Percentiles rank a stretch among this genome's conserved stretches.
phyloP scores from a whole-genome alignment of 2,797 vertebrate genomes.

The Rachycentron canadum region DNA sequence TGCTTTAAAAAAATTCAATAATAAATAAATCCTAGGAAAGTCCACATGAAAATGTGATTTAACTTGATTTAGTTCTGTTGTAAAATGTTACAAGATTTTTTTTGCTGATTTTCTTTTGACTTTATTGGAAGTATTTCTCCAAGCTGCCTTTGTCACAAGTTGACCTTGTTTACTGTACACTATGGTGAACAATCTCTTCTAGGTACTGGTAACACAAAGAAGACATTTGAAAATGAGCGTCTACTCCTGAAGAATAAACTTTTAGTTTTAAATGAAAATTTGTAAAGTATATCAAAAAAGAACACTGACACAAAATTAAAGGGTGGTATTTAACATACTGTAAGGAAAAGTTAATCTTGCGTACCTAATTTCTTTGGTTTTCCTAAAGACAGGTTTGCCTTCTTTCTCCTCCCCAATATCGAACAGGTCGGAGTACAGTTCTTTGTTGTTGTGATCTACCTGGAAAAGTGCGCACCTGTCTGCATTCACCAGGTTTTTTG shows the following conservation, averaged over 20 bases:
- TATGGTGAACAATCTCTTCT: not conserved
- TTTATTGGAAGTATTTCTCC: not conserved
- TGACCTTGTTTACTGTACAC: not conserved
- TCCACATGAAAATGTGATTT: not conserved
- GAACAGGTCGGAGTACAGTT: slow-evolving; percentile 98
- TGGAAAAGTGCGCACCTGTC: slow-evolving; percentile 99
- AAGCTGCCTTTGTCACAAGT: slow-evolving; percentile 7
- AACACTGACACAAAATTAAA: not conserved
- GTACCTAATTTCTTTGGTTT: slow-evolving; percentile 99
- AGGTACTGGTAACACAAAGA: not conserved
- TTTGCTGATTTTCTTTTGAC: not conserved
- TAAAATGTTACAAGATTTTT: not conserved
- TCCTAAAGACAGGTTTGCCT: slow-evolving; percentile 97
- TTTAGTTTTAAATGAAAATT: not conserved
- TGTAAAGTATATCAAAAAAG: not conserved
- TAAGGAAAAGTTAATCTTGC: slow-evolving; percentile 34
- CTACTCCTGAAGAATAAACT: slow-evolving; percentile 5
- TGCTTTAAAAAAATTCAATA: slow-evolving; percentile 7
- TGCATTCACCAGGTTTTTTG: slow-evolving; percentile 99
- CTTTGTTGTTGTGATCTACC: slow-evolving; percentile 99
- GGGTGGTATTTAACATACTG: not conserved
- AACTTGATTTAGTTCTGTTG: not conserved
- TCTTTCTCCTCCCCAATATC: slow-evolving; percentile 99
- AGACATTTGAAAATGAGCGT: not conserved
- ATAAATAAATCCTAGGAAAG: slow-evolving; percentile 12